Evolutionary conservation across 2,113 vertebrate species (phyloP).

Genomic region (Barbus barbus): DNA sequence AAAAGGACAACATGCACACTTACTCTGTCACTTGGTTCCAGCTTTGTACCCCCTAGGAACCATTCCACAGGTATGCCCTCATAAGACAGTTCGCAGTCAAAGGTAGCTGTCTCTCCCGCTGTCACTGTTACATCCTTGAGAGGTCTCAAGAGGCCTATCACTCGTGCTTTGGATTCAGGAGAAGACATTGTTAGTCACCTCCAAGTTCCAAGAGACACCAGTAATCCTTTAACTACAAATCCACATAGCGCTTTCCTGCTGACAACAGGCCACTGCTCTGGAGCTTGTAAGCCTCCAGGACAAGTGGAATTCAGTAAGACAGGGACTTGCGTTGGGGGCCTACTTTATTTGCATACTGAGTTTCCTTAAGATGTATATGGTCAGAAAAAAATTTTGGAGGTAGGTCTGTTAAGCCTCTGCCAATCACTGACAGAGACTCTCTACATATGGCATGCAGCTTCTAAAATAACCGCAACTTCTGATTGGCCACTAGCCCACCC

Average conservation of each 20-base stretch:
- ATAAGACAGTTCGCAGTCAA: slow-evolving; percentile 94
- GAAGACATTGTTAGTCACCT: slow-evolving; percentile 81
- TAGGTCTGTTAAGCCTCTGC: slow-evolving; percentile 75
- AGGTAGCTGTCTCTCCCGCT: slow-evolving; percentile 94
- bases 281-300: slow-evolving; percentile 67
- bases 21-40: slow-evolving; percentile 94
- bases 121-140: slow-evolving; percentile 93
- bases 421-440: slow-evolving; percentile 76
- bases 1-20: slow-evolving; percentile 52
- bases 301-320: slow-evolving; percentile 62
- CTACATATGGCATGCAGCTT: slow-evolving; percentile 88
- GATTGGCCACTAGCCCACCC: slow-evolving; percentile 82
- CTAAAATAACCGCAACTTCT: slow-evolving; percentile 85
- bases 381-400: slow-evolving; percentile 72
- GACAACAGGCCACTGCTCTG: slow-evolving; percentile 71
- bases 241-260: slow-evolving; percentile 75
- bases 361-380: slow-evolving; percentile 78
- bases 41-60: slow-evolving; percentile 88
- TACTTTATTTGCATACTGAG: slow-evolving; percentile 79
- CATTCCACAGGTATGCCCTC: slow-evolving; percentile 93
- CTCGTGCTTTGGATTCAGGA: slow-evolving; percentile 87
- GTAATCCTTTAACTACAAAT: slow-evolving; percentile 68
- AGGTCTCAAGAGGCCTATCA: slow-evolving; percentile 84
- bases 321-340: slow-evolving; percentile 67
- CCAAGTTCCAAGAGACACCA: slow-evolving; percentile 64